phyloP scores from a whole-genome alignment of 2,113 vertebrate genomes.

The Coryphaenoides rupestris region DNA sequence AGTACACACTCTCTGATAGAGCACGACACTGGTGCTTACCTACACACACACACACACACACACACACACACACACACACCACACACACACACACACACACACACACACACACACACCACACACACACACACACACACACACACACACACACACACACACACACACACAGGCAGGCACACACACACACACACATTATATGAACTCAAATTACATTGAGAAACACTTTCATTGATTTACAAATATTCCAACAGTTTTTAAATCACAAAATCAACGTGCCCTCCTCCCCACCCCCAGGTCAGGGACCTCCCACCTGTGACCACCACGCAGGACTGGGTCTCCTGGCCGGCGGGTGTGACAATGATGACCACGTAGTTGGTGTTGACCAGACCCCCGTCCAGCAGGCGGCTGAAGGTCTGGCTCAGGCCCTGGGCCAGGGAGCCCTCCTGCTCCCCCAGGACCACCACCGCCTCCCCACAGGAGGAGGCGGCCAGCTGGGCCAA shows the following conservation, averaged over 20 bases:
- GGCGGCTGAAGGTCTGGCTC: conserved; percentile 83
- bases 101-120: neutral
- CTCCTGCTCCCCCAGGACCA: conserved; percentile 81
- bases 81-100: too few relatives aligned
- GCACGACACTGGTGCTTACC: conserved; percentile 92
- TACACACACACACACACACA: conserved; percentile 50
- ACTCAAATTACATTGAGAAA: too few relatives aligned
- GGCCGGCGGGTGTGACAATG: conserved; percentile 79
- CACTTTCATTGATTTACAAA: too few relatives aligned
- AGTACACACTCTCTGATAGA: conserved; percentile 88
- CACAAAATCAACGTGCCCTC: too few relatives aligned
- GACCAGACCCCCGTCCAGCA: conserved; percentile 81
- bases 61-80: too few relatives aligned
- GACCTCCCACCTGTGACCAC: conserved; percentile 86
- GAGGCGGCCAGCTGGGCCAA: conserved; percentile 90
- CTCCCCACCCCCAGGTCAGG: too few relatives aligned
- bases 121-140: neutral
- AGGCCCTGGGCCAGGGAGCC: conserved; percentile 89
- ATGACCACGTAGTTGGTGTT: conserved; percentile 94
- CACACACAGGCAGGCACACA: neutral
- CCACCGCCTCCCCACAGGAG: conserved; percentile 86
- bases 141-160: neutral
- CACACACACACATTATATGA: too few relatives aligned
- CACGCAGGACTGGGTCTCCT: conserved; percentile 90
- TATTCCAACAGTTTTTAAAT: neutral